Base-by-base conservation (phyloP, 2,888 invertebrate species). In the Leptopterna dolabrata region DNA sequence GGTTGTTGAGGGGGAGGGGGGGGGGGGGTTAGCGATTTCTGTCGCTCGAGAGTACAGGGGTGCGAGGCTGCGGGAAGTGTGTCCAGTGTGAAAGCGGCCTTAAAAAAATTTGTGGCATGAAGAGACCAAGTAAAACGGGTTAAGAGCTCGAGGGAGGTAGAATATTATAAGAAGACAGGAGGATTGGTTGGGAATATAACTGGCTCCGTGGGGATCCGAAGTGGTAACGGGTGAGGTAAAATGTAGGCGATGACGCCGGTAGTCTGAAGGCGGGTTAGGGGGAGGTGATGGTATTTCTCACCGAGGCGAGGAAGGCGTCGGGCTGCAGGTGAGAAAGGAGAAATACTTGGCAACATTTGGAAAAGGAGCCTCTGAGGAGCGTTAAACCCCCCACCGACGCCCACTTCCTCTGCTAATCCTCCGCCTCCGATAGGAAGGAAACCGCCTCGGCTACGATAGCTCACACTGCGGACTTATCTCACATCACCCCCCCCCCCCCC, bases 401-500 rank as follows among this genome's bases (percentile, higher is more conserved):
- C 30, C 36, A 6, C 0, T 13, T 9, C 29, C 76, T 16, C 76
- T 13, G 14, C 45, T 16, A 45, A 16, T 76, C 36, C 14, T n/a
- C 78, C 78, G 14, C 36, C 43, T 4, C 78, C 41, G 24, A 43
- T 27, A 78, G 24, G 45, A 45, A 43, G 19, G 41, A 78, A 36
- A 27, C 78, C 27, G 19, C 78, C 45, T 78, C 16, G 1, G 78
- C 45, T 24, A 19, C 78, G 78, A 78, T 78, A 45, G 45, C 78
- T 78, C 78, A 45, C 78, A 41, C 76, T 78, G 78, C 45, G 78
- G 45, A 78, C 78, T 78, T 78, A 78, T 78, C 78, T 78, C 45
- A 78, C 78, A 45, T 78, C 27, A 78, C 45, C 78, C 78, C 13
- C 4, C 16, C n/a, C 45, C 14, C 78, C 78, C 13, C 41, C 11